These are phyloP conservation scores for Hirundo rustica DNA, from an alignment of 2,797 vertebrate species.

Conservation along the genomic window DNA sequence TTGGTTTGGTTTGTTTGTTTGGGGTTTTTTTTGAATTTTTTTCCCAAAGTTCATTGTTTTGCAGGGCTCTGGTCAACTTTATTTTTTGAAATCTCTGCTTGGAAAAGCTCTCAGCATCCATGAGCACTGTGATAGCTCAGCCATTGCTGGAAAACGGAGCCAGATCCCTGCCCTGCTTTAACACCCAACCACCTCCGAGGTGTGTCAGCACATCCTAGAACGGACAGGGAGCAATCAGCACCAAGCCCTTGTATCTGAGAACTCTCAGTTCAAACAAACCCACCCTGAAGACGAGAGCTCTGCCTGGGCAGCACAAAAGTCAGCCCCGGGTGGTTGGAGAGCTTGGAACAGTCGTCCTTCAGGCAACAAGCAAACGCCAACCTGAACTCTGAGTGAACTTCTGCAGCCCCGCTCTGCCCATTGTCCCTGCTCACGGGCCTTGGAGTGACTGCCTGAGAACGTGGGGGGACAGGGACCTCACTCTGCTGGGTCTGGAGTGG, in stretches of 20 bases:
- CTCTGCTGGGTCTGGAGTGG: not conserved
- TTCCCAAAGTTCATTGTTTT: not conserved
- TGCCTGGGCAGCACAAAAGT: not conserved
- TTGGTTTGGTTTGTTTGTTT: too few species aligned
- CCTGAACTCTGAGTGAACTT: constrained; percentile 42
- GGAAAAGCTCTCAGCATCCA: not conserved
- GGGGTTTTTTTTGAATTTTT: not conserved
- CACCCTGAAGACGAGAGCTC: not conserved
- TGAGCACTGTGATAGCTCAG: not conserved
- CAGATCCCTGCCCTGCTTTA: not conserved
- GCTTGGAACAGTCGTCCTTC: not conserved
- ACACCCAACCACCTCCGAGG: not conserved
- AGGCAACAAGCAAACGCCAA: not conserved
- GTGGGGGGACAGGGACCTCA: not conserved
- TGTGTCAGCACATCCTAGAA: not conserved
- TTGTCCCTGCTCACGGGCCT: not conserved
- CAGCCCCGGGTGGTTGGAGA: not conserved
- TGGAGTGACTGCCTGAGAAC: not conserved
- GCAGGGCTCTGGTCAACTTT: not conserved
- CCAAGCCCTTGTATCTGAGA: not conserved
- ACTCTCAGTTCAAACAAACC: not conserved
- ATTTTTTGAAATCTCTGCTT: not conserved
- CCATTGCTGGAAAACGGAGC: not conserved
- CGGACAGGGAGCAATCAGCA: not conserved
- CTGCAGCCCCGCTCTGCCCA: not conserved